Evolutionary conservation across 2,113 vertebrate genomes (phyloP).

Genomic region (Semicossyphus pulcher): DNA sequence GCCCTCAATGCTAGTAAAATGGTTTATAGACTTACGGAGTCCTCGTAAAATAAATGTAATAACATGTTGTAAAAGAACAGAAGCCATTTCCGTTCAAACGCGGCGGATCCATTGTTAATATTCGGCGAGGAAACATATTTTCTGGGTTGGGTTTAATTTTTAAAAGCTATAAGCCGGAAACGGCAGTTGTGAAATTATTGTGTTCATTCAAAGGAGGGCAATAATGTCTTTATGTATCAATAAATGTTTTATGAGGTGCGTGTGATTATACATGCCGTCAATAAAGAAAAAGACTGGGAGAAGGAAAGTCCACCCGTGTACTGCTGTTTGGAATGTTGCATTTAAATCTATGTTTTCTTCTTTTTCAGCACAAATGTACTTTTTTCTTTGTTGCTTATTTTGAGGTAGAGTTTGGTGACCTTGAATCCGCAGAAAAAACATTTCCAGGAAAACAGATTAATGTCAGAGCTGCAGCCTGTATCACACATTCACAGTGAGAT

Average conservation of each 20-base stretch:
- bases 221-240: conserved; percentile 98
- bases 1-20: conserved; percentile 81
- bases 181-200: conserved; percentile 74
- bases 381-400: not conserved
- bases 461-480: not conserved
- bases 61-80: conserved; percentile 84
- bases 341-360: not conserved
- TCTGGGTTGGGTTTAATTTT: conserved; percentile 62
- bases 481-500: no score
- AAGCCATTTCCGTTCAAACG: conserved; percentile 74
- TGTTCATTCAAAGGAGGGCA: conserved; percentile 87
- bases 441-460: not conserved
- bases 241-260: conserved; percentile 99
- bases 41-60: conserved; percentile 88
- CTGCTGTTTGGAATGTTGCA: conserved; percentile 28
- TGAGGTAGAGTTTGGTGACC: not conserved
- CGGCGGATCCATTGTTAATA: conserved; percentile 69
- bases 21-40: conserved; percentile 84
- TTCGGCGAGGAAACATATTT: conserved; percentile 64
- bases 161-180: conserved; percentile 63
- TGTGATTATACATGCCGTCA: conserved; percentile 97
- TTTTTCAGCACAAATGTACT: no score
- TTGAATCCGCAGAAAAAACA: not conserved
- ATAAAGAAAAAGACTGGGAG: conserved; percentile 90
- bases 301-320: conserved; percentile 74